These are phyloP conservation scores for Wiebesia pumilae DNA, from an alignment of 1,140 invertebrate genomes.

Conservation along the genomic window DNA sequence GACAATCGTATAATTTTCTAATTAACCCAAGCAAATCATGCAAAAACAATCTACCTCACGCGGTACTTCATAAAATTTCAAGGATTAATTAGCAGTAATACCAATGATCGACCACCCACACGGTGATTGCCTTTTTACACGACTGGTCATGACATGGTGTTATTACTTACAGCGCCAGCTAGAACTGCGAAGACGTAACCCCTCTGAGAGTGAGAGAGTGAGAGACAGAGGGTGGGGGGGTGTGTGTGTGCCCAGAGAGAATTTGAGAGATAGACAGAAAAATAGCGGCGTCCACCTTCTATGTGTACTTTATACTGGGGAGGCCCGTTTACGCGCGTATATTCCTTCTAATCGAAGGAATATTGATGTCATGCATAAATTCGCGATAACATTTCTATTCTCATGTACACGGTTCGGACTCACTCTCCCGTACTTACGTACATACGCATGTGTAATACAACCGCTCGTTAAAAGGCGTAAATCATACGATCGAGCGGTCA, in stretches of 20 bases:
- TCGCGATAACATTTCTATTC: conserved; percentile 53
- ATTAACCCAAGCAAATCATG: neutral
- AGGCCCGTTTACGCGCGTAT: neutral
- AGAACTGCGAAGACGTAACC: conserved; percentile 21
- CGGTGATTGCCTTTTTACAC: conserved; percentile 47
- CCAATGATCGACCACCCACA: conserved; percentile 50
- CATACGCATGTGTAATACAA: neutral
- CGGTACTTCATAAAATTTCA: conserved; percentile 4
- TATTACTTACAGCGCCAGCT: neutral
- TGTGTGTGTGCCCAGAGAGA: no score
- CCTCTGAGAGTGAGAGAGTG: neutral
- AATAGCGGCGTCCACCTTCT: neutral
- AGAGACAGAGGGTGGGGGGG: neutral
- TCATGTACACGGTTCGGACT: neutral
- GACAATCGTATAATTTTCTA: neutral
- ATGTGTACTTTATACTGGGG: neutral
- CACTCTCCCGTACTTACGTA: neutral
- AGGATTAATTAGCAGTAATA: conserved; percentile 21
- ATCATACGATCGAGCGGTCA: conserved; percentile 32
- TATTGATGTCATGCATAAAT: conserved; percentile 47
- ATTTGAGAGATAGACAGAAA: no score
- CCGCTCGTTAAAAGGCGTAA: conserved; percentile 32
- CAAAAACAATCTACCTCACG: neutral
- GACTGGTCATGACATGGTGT: neutral
- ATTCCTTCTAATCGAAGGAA: conserved; percentile 52